These are phyloP conservation scores for Herpetotheres cachinnans DNA, from an alignment of 2,113 vertebrate species.

Conservation along the genomic window DNA sequence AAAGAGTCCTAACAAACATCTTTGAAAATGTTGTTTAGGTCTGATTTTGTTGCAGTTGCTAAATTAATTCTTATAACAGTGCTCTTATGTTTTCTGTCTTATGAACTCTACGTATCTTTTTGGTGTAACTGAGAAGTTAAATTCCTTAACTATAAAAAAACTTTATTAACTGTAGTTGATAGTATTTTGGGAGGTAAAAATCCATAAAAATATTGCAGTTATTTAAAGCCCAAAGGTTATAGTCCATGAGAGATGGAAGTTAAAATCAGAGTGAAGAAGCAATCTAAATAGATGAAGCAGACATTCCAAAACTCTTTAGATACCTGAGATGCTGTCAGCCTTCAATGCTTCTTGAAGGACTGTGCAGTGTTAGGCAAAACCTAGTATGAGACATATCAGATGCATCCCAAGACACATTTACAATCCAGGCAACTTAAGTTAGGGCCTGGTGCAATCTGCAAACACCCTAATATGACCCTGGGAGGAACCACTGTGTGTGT, in stretches of 20 bases:
- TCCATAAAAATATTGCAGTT: not conserved
- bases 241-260: not conserved
- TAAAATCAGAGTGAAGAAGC: not conserved
- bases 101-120: not conserved
- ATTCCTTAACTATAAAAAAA: not conserved
- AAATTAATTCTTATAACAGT: not conserved
- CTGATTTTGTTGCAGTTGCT: not conserved
- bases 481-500: not conserved
- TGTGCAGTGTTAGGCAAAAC: not conserved
- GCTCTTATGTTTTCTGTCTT: not conserved
- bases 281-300: not conserved
- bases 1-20: not conserved
- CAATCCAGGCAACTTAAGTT: not conserved
- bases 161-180: not conserved
- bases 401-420: not conserved
- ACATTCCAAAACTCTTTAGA: not conserved
- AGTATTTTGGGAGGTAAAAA: not conserved
- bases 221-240: not conserved
- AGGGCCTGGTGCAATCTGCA: not conserved
- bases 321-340: not conserved
- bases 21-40: not conserved
- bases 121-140: not conserved
- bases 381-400: rapidly evolving
- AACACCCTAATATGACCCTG: not conserved
- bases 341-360: not conserved